Evolutionary conservation across 2,797 vertebrate species (phyloP).

Genomic region (Distichodus sexfasciatus): DNA sequence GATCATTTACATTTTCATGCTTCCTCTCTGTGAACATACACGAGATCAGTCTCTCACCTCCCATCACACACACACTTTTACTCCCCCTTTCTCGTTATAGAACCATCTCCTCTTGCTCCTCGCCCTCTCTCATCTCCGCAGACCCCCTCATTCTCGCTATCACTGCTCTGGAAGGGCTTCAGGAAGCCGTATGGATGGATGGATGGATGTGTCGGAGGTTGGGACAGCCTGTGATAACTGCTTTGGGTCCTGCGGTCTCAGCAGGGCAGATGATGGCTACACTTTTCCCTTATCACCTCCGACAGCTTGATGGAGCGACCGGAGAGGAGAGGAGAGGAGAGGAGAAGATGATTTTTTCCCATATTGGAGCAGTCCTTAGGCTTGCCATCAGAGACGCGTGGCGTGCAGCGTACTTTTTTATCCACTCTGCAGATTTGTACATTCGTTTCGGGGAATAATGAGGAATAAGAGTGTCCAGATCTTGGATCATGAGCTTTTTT

Average conservation of each 20-base stretch:
- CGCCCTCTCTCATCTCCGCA: too few species aligned
- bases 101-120: constrained; percentile 23
- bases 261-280: constrained; percentile 14
- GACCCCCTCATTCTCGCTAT: constrained; percentile 19
- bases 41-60: constrained; percentile 17
- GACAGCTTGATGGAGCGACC: constrained; percentile 11
- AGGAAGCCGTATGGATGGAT: constrained; percentile 7
- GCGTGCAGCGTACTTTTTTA: background rate
- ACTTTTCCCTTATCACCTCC: constrained; percentile 23
- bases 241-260: constrained; percentile 19
- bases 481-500: too few species aligned
- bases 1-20: background rate
- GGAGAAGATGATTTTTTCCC: background rate
- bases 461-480: too few species aligned
- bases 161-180: constrained; percentile 18
- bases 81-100: constrained; percentile 2
- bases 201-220: constrained; percentile 4
- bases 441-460: too few species aligned
- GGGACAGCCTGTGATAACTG: constrained; percentile 22
- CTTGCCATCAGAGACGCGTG: background rate
- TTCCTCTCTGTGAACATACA: constrained; percentile 1
- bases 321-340: background rate
- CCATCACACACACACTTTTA: constrained; percentile 5
- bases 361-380: background rate
- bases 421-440: too few species aligned